These are phyloP conservation scores for Crocodylus rhombifer DNA, from an alignment of 2,797 vertebrate species.

Conservation along the genomic window DNA sequence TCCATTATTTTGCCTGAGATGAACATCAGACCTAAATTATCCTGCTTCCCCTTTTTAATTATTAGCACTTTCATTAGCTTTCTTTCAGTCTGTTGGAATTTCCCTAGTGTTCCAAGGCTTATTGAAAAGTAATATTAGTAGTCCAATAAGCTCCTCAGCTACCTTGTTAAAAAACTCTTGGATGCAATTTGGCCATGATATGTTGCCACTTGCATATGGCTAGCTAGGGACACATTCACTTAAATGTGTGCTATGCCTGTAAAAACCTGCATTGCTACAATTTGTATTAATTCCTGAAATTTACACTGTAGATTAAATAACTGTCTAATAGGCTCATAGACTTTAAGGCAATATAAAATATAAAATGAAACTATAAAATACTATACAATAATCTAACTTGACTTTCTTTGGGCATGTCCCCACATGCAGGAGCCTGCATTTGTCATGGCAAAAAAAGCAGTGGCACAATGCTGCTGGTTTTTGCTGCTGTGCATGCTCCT, in stretches of 20 bases:
- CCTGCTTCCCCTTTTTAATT: too few species aligned
- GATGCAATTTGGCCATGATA: background rate
- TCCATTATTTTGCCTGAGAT: too few species aligned
- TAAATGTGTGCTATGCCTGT: constrained; percentile 1
- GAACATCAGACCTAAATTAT: too few species aligned
- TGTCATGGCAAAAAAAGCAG: too few species aligned
- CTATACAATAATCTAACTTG: background rate
- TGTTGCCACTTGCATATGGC: background rate
- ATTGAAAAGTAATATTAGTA: background rate
- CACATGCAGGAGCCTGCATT: background rate
- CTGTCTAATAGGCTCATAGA: background rate
- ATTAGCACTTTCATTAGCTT: background rate
- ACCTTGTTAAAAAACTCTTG: background rate
- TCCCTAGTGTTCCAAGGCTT: background rate
- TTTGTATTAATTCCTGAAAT: background rate
- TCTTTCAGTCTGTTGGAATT: background rate
- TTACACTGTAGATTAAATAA: background rate
- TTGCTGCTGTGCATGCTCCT: too few species aligned
- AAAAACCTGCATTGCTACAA: background rate
- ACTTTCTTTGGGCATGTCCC: background rate
- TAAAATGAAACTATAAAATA: background rate
- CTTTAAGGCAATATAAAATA: background rate
- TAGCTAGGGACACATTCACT: background rate
- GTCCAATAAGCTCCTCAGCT: background rate
- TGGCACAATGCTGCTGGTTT: too few species aligned